phyloP scores from a whole-genome alignment of 2,888 invertebrate genomes.

The Rotaria magnacalcarata region DNA sequence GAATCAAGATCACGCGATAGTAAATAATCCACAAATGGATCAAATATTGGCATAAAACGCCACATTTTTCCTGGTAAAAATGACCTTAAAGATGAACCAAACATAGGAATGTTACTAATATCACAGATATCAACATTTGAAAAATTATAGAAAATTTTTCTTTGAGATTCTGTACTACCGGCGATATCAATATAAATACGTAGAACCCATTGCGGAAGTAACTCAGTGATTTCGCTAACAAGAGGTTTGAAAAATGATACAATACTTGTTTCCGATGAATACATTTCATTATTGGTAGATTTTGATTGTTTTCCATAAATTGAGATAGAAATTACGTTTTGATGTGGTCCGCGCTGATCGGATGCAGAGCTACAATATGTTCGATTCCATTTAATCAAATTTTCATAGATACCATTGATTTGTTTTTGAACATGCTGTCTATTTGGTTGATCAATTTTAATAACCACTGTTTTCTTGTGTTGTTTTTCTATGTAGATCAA shows the following conservation, averaged over 20 bases:
- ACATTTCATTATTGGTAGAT: neutral
- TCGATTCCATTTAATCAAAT: neutral
- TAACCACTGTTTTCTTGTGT: too few species aligned
- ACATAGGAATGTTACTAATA: neutral
- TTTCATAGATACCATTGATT: neutral
- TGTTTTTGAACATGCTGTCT: too few species aligned
- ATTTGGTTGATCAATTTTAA: too few species aligned
- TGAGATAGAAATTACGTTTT: neutral
- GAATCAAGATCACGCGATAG: neutral
- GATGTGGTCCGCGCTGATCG: neutral
- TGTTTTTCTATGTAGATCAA: too few species aligned
- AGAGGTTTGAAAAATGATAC: neutral
- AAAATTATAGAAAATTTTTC: neutral
- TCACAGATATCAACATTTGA: neutral
- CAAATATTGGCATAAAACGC: neutral
- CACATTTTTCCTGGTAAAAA: conserved; percentile 2
- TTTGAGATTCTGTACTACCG: neutral
- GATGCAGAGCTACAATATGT: neutral
- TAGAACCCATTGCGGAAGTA: neutral
- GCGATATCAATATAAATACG: neutral
- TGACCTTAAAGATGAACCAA: neutral
- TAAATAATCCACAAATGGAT: neutral
- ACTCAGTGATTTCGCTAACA: neutral
- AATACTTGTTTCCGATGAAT: neutral
- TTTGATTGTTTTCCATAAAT: neutral